Base-by-base conservation (phyloP, 1,140 invertebrate species). In the Drosophila insularis region DNA sequence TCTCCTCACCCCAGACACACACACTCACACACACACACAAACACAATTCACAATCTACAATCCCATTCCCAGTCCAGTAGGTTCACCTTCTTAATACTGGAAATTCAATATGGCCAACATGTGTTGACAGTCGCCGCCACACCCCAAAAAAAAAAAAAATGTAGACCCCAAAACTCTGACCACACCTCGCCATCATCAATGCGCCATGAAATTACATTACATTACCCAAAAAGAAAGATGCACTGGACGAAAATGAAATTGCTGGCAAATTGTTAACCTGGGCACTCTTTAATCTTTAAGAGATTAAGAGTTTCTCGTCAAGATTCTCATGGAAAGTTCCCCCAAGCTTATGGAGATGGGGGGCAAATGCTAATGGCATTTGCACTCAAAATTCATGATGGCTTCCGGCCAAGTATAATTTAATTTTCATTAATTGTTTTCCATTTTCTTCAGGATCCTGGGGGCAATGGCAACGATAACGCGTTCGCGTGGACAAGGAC, bases 381-480 rank as follows among this genome's bases (percentile, higher is more conserved):
- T 79, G 81, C 81, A 81, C 78, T 87, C 82, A 79, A 87, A 86
- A 87, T 73, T 76, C 78, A 76, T 73, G 82, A 70, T 87, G 79
- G 56, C 82, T 78, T 76, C 75, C 79, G 82, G 82, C 82, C 54
- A 79, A 55, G 65, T 79, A 81, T 86, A 86, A 86, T 86, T 86
- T 79, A 61, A 86, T 86, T 86, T 87, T 76, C 82, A 87, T 87
- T 86, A 86, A 87, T 86, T 81, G 75, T 81, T 87, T 81, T 81
- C 79, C 81, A 86, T 73, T 79, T 73, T 32, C 40, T 31, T 46
- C 27, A n/a, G 17, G 32, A 19, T 54, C 54, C 54, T 40, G 59
- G 32, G 19, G 19, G 11, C 35, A 13, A 13, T 1, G 11, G 11
- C 35, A 4, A 37, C 27, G n/a, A 14, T 6, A 32, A 56, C 46